phyloP scores from a whole-genome alignment of 2,797 vertebrate species.

The Choloepus didactylus region DNA sequence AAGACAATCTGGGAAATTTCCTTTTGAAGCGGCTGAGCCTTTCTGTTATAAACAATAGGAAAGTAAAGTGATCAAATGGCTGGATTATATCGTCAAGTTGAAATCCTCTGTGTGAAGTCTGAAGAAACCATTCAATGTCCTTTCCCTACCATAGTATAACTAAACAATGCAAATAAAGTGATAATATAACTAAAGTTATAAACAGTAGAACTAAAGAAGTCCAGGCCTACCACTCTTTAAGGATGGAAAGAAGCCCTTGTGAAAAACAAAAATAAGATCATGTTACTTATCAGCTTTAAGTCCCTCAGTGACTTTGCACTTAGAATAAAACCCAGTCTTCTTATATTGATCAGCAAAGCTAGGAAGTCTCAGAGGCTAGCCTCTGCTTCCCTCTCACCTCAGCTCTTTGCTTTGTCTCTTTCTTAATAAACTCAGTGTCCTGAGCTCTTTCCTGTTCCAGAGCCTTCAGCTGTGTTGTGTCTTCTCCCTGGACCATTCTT shows the following conservation, averaged over 20 bases:
- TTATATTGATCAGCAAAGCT: not conserved
- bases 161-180: not conserved
- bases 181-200: not conserved
- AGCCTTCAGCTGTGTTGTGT: not conserved
- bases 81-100: not conserved
- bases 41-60: not conserved
- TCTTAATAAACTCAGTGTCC: not conserved
- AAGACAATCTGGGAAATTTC: not conserved
- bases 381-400: not conserved
- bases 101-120: not conserved
- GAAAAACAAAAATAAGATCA: not conserved
- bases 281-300: not conserved
- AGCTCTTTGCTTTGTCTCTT: not conserved
- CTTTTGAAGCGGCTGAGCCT: not conserved
- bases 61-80: not conserved
- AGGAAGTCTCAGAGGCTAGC: not conserved
- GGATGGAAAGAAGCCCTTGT: not conserved
- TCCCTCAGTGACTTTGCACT: not conserved
- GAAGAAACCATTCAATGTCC: not conserved
- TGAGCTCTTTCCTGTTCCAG: not conserved
- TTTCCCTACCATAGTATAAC: not conserved
- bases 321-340: not conserved
- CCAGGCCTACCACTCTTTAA: not conserved
- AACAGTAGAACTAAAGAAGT: not conserved
- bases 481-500: not conserved